phyloP scores from a whole-genome alignment of 2,113 vertebrate species.

The Pachypanchax playfairii region DNA sequence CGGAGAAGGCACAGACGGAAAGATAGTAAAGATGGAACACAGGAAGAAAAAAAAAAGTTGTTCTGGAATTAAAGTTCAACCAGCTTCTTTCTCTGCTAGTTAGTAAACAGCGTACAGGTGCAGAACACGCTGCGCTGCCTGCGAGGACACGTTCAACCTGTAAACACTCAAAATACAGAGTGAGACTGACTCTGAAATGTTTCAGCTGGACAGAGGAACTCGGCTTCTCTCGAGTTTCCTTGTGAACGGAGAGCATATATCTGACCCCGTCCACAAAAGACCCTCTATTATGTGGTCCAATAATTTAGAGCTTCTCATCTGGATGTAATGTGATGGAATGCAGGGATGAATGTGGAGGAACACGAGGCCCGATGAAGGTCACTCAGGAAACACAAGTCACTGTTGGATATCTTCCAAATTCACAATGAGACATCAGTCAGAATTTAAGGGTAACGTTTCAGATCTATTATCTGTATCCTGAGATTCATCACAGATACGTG shows the following conservation, averaged over 20 bases:
- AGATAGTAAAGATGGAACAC: not conserved
- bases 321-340: slow-evolving; percentile 45
- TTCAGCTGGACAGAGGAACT: not conserved
- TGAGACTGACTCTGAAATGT: not conserved
- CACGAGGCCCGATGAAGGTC: slow-evolving; percentile 18
- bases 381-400: not conserved
- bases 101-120: not conserved
- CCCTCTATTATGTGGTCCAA: slow-evolving; percentile 23
- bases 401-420: not conserved
- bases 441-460: not conserved
- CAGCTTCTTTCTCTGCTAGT: too few relatives aligned
- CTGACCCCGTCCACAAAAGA: slow-evolving; percentile 41
- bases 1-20: not conserved
- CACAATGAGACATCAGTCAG: not conserved
- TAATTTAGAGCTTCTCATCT: slow-evolving; percentile 53
- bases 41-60: not conserved
- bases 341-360: slow-evolving; percentile 23
- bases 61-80: slow-evolving; percentile 23
- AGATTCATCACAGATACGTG: not conserved
- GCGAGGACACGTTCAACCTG: not conserved
- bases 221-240: not conserved
- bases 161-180: not conserved
- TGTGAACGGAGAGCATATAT: slow-evolving; percentile 2
- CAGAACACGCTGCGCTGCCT: not conserved
- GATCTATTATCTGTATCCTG: not conserved